These are phyloP conservation scores for Epinephelus malabaricus DNA, from an alignment of 2,797 vertebrate species.

Conservation along the genomic window DNA sequence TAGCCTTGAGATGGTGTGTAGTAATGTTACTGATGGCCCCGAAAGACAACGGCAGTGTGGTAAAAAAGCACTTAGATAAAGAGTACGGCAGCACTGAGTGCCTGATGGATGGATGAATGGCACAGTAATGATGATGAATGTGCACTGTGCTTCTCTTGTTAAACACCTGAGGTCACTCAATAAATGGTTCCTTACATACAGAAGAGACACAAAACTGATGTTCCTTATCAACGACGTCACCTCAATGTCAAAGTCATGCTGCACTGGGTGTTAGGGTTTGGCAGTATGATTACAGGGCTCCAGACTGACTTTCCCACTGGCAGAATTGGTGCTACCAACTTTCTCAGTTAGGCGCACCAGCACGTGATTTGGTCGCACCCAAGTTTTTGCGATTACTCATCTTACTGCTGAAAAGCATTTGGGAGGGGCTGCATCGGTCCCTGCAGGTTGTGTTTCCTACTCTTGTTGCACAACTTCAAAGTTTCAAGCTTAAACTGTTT, in stretches of 20 bases:
- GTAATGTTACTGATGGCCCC: constrained; percentile 38
- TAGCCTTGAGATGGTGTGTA: constrained; percentile 55
- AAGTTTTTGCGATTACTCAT: no score
- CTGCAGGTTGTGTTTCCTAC: no score
- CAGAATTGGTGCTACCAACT: no score
- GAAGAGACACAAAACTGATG: neutral
- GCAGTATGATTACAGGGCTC: neutral
- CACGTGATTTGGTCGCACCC: no score
- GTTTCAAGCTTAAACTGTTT: no score
- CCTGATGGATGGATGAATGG: neutral
- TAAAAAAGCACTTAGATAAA: constrained; percentile 46
- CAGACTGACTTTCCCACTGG: no score
- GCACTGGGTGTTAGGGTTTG: no score
- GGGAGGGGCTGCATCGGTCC: no score
- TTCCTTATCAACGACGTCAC: neutral
- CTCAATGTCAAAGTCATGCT: neutral
- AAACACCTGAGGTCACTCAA: neutral
- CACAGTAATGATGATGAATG: neutral
- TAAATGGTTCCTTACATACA: neutral
- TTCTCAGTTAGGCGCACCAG: no score
- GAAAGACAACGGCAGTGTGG: constrained; percentile 19
- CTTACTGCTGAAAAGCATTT: no score
- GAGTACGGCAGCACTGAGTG: neutral
- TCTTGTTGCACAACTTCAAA: no score
- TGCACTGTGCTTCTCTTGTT: neutral